phyloP scores from a whole-genome alignment of 2,797 vertebrate genomes.

The Rhinatrema bivittatum region DNA sequence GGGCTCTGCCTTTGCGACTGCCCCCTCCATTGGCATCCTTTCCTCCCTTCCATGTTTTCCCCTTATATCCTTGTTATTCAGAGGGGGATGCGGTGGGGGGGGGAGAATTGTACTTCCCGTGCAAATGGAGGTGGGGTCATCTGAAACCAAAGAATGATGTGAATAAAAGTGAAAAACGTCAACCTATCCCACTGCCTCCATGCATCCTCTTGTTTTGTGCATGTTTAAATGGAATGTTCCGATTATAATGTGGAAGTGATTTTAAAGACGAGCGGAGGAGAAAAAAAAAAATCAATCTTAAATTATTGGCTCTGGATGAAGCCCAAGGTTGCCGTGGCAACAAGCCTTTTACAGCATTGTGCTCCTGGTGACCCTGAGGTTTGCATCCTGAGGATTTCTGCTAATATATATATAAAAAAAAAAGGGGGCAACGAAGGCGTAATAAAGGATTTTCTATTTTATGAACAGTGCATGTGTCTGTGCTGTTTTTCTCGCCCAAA shows the following conservation, averaged over 20 bases:
- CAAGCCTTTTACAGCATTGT: too few relatives aligned
- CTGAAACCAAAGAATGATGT: constrained; percentile 9
- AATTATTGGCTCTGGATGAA: background rate
- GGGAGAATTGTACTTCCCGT: too few relatives aligned
- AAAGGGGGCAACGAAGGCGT: background rate
- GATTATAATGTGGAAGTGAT: background rate
- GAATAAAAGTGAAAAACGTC: background rate
- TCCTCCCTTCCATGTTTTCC: too few relatives aligned
- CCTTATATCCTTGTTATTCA: too few relatives aligned
- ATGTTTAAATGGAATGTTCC: constrained; percentile 11
- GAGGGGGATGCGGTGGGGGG: too few relatives aligned
- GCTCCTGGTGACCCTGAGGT: background rate
- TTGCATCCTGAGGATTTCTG: background rate
- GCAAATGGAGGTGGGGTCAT: too few relatives aligned
- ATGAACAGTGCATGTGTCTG: background rate
- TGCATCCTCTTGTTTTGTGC: background rate
- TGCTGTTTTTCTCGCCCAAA: background rate
- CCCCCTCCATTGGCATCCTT: too few relatives aligned
- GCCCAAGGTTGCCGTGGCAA: background rate
- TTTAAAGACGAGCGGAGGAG: too few relatives aligned
- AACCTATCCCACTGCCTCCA: background rate
- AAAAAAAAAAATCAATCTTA: background rate
- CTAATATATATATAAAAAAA: background rate
- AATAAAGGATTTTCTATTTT: constrained; percentile 9
- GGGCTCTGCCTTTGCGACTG: too few relatives aligned